Evolutionary conservation across 2,113 vertebrate genomes (phyloP).

Genomic region (Mirza zaza): DNA sequence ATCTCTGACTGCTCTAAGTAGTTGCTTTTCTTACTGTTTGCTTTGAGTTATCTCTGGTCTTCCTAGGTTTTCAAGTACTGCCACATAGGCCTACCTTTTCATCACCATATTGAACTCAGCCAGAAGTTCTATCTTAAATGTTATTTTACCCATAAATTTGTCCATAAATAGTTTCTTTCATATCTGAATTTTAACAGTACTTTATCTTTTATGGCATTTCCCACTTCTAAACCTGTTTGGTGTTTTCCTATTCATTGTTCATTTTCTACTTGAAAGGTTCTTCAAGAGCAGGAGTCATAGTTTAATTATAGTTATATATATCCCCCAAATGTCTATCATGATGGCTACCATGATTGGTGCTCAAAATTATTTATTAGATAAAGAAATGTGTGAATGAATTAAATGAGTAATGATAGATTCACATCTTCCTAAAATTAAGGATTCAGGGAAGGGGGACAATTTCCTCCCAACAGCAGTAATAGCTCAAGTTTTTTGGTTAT

Average conservation of each 20-base stretch:
- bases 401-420: neutral
- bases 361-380: conserved; percentile 38
- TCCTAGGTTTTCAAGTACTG: neutral
- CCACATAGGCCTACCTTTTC: neutral
- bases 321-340: neutral
- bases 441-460: neutral
- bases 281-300: conserved; percentile 4
- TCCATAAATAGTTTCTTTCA: neutral
- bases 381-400: conserved; percentile 21
- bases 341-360: neutral
- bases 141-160: neutral
- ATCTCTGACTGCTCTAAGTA: neutral
- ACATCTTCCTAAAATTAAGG: conserved; percentile 32
- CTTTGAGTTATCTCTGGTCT: neutral
- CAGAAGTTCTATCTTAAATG: neutral
- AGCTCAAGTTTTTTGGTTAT: conserved; percentile 27
- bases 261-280: neutral
- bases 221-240: neutral
- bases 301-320: neutral
- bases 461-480: neutral
- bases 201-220: neutral
- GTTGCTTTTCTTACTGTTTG: neutral
- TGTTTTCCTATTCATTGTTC: neutral
- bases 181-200: neutral
- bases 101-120: neutral